These are phyloP conservation scores for Eueides isabella DNA, from an alignment of 1,140 invertebrate species.

Conservation along the genomic window DNA sequence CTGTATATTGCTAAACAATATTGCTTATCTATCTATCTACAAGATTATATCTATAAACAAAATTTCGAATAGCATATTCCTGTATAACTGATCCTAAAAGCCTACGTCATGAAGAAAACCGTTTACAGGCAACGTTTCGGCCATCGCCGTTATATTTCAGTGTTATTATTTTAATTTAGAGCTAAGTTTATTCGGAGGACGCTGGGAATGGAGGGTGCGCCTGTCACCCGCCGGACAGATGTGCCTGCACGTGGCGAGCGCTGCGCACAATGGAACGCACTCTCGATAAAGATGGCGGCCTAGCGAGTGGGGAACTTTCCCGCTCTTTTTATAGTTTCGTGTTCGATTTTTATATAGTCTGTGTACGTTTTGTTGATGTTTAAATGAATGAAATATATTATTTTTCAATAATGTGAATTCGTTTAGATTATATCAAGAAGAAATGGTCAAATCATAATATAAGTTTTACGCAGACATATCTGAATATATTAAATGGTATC, in stretches of 20 bases:
- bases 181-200: slow-evolving; percentile 35
- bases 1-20: too few species aligned
- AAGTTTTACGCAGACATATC: too few species aligned
- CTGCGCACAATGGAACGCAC: slow-evolving; percentile 71
- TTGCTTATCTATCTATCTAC: neutral
- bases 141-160: slow-evolving; percentile 9
- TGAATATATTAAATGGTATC: too few species aligned
- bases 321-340: slow-evolving; percentile 63
- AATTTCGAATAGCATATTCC: neutral
- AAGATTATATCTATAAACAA: neutral
- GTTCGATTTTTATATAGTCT: slow-evolving; percentile 25
- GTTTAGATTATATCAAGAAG: neutral
- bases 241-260: slow-evolving; percentile 73
- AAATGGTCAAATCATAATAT: too few species aligned
- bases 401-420: neutral
- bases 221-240: slow-evolving; percentile 70
- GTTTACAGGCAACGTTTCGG: neutral
- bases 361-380: neutral
- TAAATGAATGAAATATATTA: neutral
- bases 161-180: slow-evolving; percentile 21
- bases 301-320: slow-evolving; percentile 64
- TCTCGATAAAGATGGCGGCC: slow-evolving; percentile 60
- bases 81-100: neutral
- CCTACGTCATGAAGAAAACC: neutral
- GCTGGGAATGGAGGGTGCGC: slow-evolving; percentile 60